Evolutionary conservation across 1,140 invertebrate species (phyloP).

Genomic region (Drosophila pseudoananassae): DNA sequence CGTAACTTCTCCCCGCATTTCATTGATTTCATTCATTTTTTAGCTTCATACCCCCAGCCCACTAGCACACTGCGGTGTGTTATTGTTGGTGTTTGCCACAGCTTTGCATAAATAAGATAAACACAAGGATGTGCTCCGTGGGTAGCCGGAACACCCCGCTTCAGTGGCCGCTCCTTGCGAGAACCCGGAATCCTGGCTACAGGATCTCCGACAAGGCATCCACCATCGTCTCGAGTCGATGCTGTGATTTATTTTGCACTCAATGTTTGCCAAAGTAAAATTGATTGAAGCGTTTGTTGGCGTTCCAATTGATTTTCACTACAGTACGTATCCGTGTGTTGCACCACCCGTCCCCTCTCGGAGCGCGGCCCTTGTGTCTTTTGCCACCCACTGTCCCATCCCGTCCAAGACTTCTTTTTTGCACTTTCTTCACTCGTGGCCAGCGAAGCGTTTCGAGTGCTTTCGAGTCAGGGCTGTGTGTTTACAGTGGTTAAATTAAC

Average conservation of each 20-base stretch:
- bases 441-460: constrained; percentile 41
- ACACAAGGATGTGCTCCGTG: constrained; percentile 53
- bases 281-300: constrained; percentile 82
- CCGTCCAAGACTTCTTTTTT: constrained; percentile 13
- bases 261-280: constrained; percentile 82
- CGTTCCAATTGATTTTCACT: constrained; percentile 74
- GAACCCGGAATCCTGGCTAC: background rate
- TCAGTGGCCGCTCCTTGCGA: background rate
- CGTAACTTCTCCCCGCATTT: constrained; percentile 61
- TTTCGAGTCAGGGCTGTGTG: constrained; percentile 44
- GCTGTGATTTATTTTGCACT: constrained; percentile 82
- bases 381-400: background rate
- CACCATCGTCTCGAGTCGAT: constrained; percentile 45
- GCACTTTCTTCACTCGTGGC: constrained; percentile 24
- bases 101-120: constrained; percentile 83
- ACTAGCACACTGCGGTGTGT: constrained; percentile 23
- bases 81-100: constrained; percentile 66
- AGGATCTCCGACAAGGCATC: constrained; percentile 18
- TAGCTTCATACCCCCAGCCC: constrained; percentile 21
- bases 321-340: constrained; percentile 29
- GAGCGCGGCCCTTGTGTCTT: background rate
- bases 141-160: background rate
- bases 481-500: constrained; percentile 82
- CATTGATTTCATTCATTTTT: constrained; percentile 49
- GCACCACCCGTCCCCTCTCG: background rate